Evolutionary conservation across 2,888 invertebrate genomes (phyloP).

Genomic region (Ectemnius cavifrons): DNA sequence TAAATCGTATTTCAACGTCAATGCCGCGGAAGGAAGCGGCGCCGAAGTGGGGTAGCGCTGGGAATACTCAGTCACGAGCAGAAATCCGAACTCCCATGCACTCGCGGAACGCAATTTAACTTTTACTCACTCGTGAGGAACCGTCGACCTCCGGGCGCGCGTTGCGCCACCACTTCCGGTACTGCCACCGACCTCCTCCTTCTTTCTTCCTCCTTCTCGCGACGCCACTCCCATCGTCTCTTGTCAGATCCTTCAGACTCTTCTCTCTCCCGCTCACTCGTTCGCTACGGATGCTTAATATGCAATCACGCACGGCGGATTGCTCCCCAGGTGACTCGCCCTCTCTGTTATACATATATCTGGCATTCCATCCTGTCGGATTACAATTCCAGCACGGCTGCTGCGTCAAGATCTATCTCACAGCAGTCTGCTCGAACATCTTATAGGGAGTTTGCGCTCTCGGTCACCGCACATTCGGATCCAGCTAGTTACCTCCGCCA

Average conservation of each 20-base stretch:
- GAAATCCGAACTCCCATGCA: slow-evolving; percentile 70
- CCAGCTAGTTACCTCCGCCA: too few relatives aligned
- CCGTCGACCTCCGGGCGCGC: slow-evolving; percentile 42
- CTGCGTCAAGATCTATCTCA: slow-evolving; percentile 19
- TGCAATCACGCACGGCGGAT: slow-evolving; percentile 67
- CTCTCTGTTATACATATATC: slow-evolving; percentile 23
- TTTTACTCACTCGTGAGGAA: slow-evolving; percentile 72
- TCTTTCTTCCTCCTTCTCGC: not conserved
- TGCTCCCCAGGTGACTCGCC: slow-evolving; percentile 58
- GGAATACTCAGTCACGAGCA: slow-evolving; percentile 73
- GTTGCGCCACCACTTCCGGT: not conserved
- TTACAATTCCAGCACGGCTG: slow-evolving; percentile 49
- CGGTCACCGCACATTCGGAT: too few relatives aligned
- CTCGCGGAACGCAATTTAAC: slow-evolving; percentile 74
- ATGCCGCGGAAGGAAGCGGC: slow-evolving; percentile 61
- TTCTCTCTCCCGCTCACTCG: slow-evolving; percentile 11
- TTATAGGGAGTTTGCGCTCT: not conserved
- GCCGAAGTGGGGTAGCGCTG: slow-evolving; percentile 62
- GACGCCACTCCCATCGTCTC: not conserved
- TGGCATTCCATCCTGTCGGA: slow-evolving; percentile 36
- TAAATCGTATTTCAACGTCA: slow-evolving; percentile 74
- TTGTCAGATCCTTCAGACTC: slow-evolving; percentile 28
- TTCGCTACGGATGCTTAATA: slow-evolving; percentile 64
- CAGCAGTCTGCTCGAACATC: not conserved
- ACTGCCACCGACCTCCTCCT: slow-evolving; percentile 21